phyloP scores from a whole-genome alignment of 2,888 invertebrate genomes.

The Penaeus monodon region DNA sequence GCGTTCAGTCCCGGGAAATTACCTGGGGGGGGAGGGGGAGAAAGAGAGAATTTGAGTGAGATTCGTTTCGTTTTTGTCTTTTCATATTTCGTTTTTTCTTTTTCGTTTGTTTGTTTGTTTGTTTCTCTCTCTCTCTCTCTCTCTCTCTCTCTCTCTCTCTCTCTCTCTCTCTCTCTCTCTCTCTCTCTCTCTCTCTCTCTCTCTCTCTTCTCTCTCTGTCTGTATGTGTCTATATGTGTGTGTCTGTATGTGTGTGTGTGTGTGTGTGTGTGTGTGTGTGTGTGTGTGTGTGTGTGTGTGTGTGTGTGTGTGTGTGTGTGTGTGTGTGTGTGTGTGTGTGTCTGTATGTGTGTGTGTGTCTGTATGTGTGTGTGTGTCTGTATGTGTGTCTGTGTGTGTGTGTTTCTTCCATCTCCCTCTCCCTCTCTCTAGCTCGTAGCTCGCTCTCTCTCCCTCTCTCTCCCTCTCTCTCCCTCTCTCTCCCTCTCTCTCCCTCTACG shows the following conservation, averaged over 20 bases:
- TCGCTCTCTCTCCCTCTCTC: too few relatives aligned
- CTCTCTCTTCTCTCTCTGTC: background rate
- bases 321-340: too few relatives aligned
- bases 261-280: too few relatives aligned
- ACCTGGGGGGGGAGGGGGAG: background rate
- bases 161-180: slow-evolving; percentile 1
- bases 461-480: too few relatives aligned
- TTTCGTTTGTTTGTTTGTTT: background rate
- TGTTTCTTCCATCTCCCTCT: background rate
- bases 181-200: slow-evolving; percentile 4
- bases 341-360: background rate
- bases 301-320: too few relatives aligned
- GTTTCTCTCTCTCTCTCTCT: slow-evolving; percentile 1
- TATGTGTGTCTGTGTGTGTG: background rate
- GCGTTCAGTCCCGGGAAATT: background rate
- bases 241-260: background rate
- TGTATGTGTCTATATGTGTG: background rate
- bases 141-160: background rate
- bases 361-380: background rate
- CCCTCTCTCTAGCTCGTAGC: background rate
- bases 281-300: too few relatives aligned
- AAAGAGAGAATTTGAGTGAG: slow-evolving; percentile 1
- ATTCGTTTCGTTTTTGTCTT: background rate
- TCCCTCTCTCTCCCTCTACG: too few relatives aligned
- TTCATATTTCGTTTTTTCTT: background rate